These are phyloP conservation scores for Brienomyrus brachyistius DNA, from an alignment of 2,113 vertebrate genomes.

Conservation along the genomic window DNA sequence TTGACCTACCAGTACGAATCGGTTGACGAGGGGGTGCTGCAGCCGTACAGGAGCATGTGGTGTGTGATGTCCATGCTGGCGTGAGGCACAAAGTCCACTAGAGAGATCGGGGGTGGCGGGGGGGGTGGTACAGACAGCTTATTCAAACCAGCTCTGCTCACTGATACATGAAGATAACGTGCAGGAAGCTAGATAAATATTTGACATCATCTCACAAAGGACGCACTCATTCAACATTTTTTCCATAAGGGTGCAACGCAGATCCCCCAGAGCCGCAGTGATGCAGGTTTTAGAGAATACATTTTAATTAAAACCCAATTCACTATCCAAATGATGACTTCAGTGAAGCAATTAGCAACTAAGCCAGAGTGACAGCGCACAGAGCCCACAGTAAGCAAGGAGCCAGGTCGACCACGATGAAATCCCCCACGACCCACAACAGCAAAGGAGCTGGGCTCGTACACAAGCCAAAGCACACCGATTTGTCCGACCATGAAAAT, in stretches of 20 bases:
- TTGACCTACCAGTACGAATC: constrained; percentile 78
- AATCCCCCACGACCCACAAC: background rate
- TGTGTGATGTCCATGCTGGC: constrained; percentile 94
- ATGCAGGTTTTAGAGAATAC: background rate
- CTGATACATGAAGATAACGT: background rate
- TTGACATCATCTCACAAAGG: background rate
- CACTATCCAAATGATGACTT: background rate
- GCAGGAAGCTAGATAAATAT: background rate
- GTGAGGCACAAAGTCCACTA: constrained; percentile 92
- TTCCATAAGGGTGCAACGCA: background rate
- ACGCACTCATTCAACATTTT: background rate
- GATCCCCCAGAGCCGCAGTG: background rate
- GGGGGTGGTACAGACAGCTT: constrained; percentile 13
- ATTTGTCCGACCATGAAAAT: background rate
- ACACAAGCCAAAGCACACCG: background rate
- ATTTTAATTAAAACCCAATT: constrained; percentile 9
- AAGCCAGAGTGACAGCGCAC: background rate
- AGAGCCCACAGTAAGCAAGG: background rate
- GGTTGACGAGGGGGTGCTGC: constrained; percentile 73
- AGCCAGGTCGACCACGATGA: background rate
- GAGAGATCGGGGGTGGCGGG: constrained; percentile 41
- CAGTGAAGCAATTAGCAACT: background rate
- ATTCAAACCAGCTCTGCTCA: background rate
- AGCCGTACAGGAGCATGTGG: constrained; percentile 93
- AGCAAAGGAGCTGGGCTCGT: background rate